phyloP scores from a whole-genome alignment of 1,140 invertebrate species.

The Berghia stephanieae region DNA sequence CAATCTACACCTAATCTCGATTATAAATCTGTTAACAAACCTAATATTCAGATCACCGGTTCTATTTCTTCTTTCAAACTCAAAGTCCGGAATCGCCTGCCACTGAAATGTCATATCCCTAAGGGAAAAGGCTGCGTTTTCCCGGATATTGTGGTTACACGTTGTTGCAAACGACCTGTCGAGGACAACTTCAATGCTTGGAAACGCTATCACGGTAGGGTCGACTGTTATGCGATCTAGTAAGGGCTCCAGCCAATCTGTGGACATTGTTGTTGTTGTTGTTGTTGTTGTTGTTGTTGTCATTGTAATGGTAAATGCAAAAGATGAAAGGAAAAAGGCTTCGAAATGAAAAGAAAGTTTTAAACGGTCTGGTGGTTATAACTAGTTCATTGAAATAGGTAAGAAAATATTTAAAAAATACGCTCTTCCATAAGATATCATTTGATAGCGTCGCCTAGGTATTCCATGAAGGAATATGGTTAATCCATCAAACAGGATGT shows the following conservation, averaged over 20 bases:
- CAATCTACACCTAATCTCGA: conserved; percentile 18
- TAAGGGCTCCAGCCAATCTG: conserved; percentile 93
- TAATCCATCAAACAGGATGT: too few species aligned
- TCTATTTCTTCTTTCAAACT: conserved; percentile 9
- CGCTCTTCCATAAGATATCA: too few species aligned
- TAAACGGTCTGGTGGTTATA: too few species aligned
- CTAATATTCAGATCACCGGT: conserved; percentile 16
- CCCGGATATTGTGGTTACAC: conserved; percentile 21
- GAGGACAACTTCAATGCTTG: conserved; percentile 97
- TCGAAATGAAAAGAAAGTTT: too few species aligned
- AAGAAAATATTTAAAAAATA: background rate
- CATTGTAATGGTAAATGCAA: too few species aligned
- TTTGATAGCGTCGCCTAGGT: too few species aligned
- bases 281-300: too few species aligned
- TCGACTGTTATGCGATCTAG: conserved; percentile 76
- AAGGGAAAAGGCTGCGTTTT: conserved; percentile 8
- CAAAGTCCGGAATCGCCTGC: conserved; percentile 15
- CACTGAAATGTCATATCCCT: conserved; percentile 24
- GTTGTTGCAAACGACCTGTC: conserved; percentile 82
- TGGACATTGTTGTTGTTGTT: too few species aligned
- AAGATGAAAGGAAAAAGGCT: too few species aligned
- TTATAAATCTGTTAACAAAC: too few species aligned
- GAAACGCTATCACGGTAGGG: conserved; percentile 81
- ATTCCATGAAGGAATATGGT: too few species aligned
- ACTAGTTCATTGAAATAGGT: too few species aligned